phyloP scores from a whole-genome alignment of 2,797 vertebrate genomes.

The Myotis myotis region DNA sequence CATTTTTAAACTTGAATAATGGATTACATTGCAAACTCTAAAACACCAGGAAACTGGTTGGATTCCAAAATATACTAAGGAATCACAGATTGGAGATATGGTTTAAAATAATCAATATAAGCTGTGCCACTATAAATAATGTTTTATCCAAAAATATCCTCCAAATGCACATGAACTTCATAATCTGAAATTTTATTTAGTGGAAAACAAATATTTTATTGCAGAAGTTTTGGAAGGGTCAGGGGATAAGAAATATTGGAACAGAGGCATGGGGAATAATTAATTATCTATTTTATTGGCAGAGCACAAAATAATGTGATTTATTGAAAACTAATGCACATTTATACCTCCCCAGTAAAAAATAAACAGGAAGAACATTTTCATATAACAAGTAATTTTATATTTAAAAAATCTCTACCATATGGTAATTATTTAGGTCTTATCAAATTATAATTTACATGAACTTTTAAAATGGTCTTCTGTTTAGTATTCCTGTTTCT shows the following conservation, averaged over 20 bases:
- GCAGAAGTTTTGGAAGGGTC: not conserved
- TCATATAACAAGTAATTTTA: not conserved
- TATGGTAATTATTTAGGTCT: not conserved
- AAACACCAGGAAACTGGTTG: not conserved
- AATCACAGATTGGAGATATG: not conserved
- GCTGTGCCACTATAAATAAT: not conserved
- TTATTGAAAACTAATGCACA: not conserved
- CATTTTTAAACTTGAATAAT: not conserved
- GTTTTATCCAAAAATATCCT: not conserved
- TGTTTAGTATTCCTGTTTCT: not conserved
- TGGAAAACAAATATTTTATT: not conserved
- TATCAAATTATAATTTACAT: slow-evolving; percentile 1
- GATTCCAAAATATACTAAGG: not conserved
- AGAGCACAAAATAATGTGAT: not conserved
- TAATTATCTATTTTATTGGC: not conserved
- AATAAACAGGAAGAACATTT: not conserved
- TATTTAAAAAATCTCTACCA: not conserved
- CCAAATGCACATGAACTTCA: not conserved
- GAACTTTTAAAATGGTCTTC: not conserved
- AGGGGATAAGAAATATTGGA: not conserved
- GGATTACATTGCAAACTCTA: not conserved
- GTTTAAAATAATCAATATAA: slow-evolving; percentile 20
- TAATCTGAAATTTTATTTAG: not conserved
- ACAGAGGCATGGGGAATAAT: not conserved
- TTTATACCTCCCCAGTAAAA: not conserved